Evolutionary conservation across 2,797 vertebrate genomes (phyloP), one percentile per base, ranked within the genome.

Genomic region (Tarsius wallacei): DNA sequence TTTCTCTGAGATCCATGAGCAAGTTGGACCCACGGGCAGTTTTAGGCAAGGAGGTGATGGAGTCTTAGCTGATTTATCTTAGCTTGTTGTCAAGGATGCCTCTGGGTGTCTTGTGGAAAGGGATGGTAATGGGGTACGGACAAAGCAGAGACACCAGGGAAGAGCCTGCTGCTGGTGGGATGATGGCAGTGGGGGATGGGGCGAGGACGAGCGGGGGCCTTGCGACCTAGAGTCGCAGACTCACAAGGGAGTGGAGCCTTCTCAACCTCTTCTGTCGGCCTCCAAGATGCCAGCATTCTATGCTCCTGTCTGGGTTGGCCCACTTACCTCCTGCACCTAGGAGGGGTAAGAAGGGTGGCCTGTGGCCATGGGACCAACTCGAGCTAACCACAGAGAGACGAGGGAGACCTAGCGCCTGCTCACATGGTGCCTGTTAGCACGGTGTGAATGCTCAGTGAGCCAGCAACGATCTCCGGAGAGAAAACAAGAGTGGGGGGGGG

Each of bases 1-100:
- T 81, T 68, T 81, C 92, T 86, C 57, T 94, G 78, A 28, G 61
- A 57, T 19, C 70, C 33, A 59, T 7, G 33, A 96, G 64, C 68
- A 71, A 53, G 76, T 24, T 53, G 70, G 84, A 66, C 80, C 55
- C 57, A 11, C 55, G 42, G n/a, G 81, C 7, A 57, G 15, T 57
- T 70, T 86, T 31, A 26, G 16, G 22, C 76, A 85, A 77, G 26
- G 12, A 59, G 76, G 26, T 63, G 9, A 63, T 19, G 22, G n/a
- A 14, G 10, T 47, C 19, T 93, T 42, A 42, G 42, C 15, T 93
- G 86, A 42, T 80, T 73, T 73, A 47, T 55, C 81, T 88, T 74
- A 70, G 33, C 91, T 85, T 87, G 31, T 55, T 83, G 78, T 81
- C 64, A 51, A 64, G 26, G 17, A 71, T 93, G 15, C 24, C 10